Conservation (phyloP, 1,140 invertebrate genomes). For the Zaprionus nigranus region DNA sequence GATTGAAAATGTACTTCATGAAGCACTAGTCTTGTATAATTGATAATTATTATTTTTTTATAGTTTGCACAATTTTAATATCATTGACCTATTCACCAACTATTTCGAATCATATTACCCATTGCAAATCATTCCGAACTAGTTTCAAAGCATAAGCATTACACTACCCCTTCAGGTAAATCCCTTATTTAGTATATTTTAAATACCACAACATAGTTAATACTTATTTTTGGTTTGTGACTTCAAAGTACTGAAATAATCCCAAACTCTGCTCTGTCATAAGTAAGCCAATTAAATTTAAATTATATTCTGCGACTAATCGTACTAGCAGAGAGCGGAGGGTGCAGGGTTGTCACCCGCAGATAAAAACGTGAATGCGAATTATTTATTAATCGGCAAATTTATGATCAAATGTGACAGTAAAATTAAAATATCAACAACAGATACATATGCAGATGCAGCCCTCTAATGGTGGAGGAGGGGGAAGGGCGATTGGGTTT, state of each 20-base stretch:
- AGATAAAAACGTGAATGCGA: constrained; percentile 15
- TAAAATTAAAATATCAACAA: constrained; percentile 79
- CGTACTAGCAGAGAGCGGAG: background rate
- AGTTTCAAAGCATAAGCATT: background rate
- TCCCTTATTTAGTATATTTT: background rate
- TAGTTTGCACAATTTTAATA: too few relatives aligned
- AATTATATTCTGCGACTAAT: constrained; percentile 52
- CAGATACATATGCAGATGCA: constrained; percentile 56
- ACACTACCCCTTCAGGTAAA: background rate
- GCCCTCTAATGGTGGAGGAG: background rate
- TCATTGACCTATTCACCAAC: too few relatives aligned
- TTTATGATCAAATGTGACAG: constrained; percentile 81
- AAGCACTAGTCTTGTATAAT: too few relatives aligned
- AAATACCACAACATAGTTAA: background rate
- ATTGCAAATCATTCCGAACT: background rate
- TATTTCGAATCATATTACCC: too few relatives aligned
- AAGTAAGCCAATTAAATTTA: constrained; percentile 41
- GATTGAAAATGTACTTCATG: too few relatives aligned
- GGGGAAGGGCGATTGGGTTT: constrained; percentile 41
- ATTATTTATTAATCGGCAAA: constrained; percentile 77
- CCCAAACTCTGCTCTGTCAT: background rate
- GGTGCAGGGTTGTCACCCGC: background rate
- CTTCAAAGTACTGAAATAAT: constrained; percentile 9
- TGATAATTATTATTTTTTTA: too few relatives aligned
- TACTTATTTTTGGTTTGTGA: constrained; percentile 1